Conservation (phyloP, 2,888 invertebrate species). For the Caenorhabditis virilis region DNA sequence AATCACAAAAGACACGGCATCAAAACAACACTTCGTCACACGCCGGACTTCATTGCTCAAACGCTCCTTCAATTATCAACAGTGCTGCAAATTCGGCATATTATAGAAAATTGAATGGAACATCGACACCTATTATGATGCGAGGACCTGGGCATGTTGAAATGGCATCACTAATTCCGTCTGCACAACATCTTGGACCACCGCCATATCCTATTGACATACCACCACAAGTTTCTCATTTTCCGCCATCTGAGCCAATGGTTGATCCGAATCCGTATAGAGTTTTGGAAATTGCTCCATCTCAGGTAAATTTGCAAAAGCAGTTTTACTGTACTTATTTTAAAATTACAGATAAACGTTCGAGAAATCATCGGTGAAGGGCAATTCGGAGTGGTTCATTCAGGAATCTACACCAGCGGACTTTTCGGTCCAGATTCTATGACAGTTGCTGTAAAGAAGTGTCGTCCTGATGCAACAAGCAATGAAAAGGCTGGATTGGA, state of each 20-base stretch:
- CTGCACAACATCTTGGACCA: conserved; percentile 75
- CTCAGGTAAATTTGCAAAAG: too few species aligned
- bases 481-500: conserved; percentile 42
- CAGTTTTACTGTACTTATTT: too few species aligned
- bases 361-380: conserved; percentile 92
- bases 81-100: conserved; percentile 58
- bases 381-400: conserved; percentile 78
- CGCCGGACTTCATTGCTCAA: conserved; percentile 22
- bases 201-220: conserved; percentile 74
- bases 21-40: conserved; percentile 8
- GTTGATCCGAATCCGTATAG: conserved; percentile 73
- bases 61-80: conserved; percentile 41
- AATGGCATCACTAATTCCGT: conserved; percentile 69
- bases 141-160: conserved; percentile 66
- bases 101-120: conserved; percentile 82
- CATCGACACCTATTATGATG: conserved; percentile 49
- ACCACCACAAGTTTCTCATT: conserved; percentile 69
- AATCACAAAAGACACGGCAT: conserved; percentile 19
- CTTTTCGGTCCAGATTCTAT: conserved; percentile 39
- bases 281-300: conserved; percentile 55
- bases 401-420: conserved; percentile 35
- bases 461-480: conserved; percentile 40
- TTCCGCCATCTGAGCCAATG: conserved; percentile 4
- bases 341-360: conserved; percentile 74
- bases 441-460: conserved; percentile 47